Conservation (phyloP, 2,888 invertebrate genomes). For the Seladonia tumulorum region DNA sequence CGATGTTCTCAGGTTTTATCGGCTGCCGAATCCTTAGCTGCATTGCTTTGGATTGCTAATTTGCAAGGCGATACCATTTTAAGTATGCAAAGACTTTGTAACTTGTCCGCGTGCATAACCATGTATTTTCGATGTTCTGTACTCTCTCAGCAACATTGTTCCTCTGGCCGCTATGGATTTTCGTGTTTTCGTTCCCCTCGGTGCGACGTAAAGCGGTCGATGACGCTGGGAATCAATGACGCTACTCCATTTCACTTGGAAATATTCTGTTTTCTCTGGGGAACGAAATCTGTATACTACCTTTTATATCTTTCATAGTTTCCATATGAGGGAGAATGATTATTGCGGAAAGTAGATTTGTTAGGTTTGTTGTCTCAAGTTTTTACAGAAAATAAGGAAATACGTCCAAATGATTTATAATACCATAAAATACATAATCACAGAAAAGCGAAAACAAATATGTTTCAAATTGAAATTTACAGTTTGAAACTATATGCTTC, state of each 20-base stretch:
- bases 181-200: background rate
- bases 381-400: too few relatives aligned
- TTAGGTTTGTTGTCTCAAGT: too few relatives aligned
- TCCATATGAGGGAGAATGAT: background rate
- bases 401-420: too few relatives aligned
- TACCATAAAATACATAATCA: background rate
- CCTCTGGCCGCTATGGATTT: background rate
- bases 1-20: background rate
- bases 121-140: background rate
- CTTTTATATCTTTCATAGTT: background rate
- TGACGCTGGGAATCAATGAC: background rate
- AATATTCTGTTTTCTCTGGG: background rate
- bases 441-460: too few relatives aligned
- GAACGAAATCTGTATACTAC: background rate
- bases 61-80: too few relatives aligned
- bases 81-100: too few relatives aligned
- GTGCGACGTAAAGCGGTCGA: background rate
- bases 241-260: background rate
- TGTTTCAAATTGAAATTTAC: too few relatives aligned
- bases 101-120: too few relatives aligned
- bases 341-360: too few relatives aligned
- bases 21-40: background rate
- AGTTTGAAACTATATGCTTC: background rate
- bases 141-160: background rate
- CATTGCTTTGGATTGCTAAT: background rate